Conservation (phyloP, 1,140 invertebrate species). For the Trichonephila clavata region DNA sequence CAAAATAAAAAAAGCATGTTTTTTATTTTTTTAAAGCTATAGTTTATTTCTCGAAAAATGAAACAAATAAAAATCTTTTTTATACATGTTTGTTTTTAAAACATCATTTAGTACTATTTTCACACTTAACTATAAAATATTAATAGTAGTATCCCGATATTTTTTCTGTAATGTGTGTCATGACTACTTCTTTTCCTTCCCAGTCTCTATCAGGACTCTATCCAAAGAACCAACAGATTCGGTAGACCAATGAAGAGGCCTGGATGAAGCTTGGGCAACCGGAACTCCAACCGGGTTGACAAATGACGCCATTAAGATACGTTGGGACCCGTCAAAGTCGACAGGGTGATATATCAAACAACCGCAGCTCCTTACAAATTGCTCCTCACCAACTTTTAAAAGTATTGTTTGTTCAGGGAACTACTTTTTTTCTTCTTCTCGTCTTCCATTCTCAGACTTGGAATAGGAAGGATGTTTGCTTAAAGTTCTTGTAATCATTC, state of each 20-base stretch:
- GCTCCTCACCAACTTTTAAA: conserved; percentile 39
- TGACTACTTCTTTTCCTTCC: no score
- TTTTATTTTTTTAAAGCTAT: no score
- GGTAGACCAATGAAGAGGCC: not conserved
- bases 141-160: no score
- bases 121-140: no score
- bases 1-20: no score
- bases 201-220: no score
- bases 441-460: not conserved
- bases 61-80: no score
- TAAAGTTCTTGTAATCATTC: conserved; percentile 15
- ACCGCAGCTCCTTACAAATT: conserved; percentile 51
- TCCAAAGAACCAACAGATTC: no score
- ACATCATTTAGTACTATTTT: no score
- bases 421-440: not conserved
- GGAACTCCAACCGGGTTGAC: conserved; percentile 15
- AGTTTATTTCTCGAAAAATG: no score
- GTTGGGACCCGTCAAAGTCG: conserved; percentile 1
- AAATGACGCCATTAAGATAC: conserved; percentile 52
- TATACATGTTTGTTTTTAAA: no score
- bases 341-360: conserved; percentile 57
- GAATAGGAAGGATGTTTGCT: conserved; percentile 45
- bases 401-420: conserved; percentile 45
- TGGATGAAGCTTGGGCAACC: conserved; percentile 30
- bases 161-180: no score